Conservation (phyloP, 2,888 invertebrate genomes). For the Eudasyphora cyanicolor region DNA sequence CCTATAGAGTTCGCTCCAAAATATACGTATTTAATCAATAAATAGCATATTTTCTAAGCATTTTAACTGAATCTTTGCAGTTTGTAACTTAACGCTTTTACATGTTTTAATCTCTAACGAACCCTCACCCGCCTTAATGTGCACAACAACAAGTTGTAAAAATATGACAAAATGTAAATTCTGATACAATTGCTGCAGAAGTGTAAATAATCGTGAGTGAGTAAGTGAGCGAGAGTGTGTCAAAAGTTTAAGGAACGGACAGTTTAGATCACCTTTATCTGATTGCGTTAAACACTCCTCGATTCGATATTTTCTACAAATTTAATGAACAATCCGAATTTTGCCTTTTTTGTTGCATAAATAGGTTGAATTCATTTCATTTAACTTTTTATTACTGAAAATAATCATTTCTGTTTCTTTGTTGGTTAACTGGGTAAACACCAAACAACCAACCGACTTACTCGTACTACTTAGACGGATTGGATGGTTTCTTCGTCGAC, state of each 20-base stretch:
- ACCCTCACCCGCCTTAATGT: too few relatives aligned
- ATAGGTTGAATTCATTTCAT: not conserved
- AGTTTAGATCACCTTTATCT: not conserved
- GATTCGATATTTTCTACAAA: not conserved
- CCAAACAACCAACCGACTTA: too few relatives aligned
- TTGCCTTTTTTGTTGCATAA: not conserved
- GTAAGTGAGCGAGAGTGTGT: not conserved
- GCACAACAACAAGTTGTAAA: not conserved
- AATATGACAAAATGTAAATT: not conserved
- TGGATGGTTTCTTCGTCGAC: constrained; percentile 13
- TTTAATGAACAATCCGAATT: not conserved
- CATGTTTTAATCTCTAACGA: too few relatives aligned
- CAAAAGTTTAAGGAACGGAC: not conserved
- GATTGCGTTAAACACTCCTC: not conserved
- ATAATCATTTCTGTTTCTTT: constrained; percentile 7
- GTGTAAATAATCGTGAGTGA: not conserved
- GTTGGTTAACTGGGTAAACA: not conserved
- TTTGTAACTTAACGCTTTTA: too few relatives aligned
- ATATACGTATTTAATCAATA: too few relatives aligned
- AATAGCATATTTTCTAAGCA: too few relatives aligned
- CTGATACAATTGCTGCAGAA: not conserved
- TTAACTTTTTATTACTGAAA: not conserved
- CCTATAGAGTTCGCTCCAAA: too few relatives aligned
- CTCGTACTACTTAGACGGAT: too few relatives aligned
- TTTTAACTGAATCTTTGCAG: too few relatives aligned